Conservation (phyloP, 2,888 invertebrate species). For the Protophormia terraenovae region DNA sequence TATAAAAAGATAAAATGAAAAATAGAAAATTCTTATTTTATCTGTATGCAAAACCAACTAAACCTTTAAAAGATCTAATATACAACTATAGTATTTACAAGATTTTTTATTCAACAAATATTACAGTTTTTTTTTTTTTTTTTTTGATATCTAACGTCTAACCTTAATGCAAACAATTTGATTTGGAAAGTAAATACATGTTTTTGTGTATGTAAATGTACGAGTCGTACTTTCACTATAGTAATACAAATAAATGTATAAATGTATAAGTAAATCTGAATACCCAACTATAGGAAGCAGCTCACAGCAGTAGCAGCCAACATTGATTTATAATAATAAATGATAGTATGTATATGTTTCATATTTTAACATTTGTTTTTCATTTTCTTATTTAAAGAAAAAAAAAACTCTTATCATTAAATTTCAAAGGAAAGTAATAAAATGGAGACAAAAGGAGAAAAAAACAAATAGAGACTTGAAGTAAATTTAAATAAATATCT, state of each 20-base stretch:
- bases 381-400: neutral
- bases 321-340: conserved; percentile 43
- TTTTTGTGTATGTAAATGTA: neutral
- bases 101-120: conserved; percentile 12
- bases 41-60: conserved; percentile 5
- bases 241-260: neutral
- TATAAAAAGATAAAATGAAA: conserved; percentile 10
- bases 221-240: neutral
- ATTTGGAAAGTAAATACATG: conserved; percentile 16
- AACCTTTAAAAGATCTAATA: conserved; percentile 9
- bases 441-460: neutral
- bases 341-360: conserved; percentile 16
- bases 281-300: neutral
- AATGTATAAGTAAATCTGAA: neutral
- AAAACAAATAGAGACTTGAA: neutral
- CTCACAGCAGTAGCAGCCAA: neutral
- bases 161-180: conserved; percentile 24
- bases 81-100: conserved; percentile 17
- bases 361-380: conserved; percentile 4
- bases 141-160: neutral
- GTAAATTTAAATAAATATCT: conserved; percentile 6
- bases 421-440: neutral
- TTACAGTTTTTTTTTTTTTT: neutral
- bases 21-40: conserved; percentile 14
- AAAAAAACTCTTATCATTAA: neutral